These are phyloP conservation scores for Sceliomorpha sp. DNA, from an alignment of 2,888 invertebrate species.

Conservation along the genomic window DNA sequence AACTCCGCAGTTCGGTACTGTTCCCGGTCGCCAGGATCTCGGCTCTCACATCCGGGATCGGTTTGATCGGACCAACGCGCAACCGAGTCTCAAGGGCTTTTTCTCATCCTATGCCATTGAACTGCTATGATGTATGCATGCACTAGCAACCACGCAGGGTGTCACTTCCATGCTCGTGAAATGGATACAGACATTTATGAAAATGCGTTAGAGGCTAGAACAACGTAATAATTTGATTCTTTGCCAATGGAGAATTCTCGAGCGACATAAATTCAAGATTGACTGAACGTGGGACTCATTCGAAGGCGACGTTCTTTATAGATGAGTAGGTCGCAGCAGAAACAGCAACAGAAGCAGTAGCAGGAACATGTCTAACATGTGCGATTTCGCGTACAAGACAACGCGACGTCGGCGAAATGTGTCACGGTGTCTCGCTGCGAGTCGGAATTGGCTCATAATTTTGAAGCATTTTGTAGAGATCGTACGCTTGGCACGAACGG, in stretches of 20 bases:
- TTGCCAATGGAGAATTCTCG: constrained; percentile 13
- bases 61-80: constrained; percentile 67
- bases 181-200: constrained; percentile 29
- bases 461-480: constrained; percentile 15
- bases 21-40: constrained; percentile 48
- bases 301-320: constrained; percentile 9
- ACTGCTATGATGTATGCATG: constrained; percentile 52
- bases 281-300: constrained; percentile 26
- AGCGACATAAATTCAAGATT: constrained; percentile 18
- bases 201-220: constrained; percentile 24
- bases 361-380: no score
- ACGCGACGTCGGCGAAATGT: constrained; percentile 2
- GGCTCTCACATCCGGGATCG: constrained; percentile 58
- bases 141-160: constrained; percentile 36
- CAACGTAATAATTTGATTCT: constrained; percentile 6
- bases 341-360: no score
- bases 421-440: constrained; percentile 5
- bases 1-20: constrained; percentile 58
- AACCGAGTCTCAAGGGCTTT: constrained; percentile 65
- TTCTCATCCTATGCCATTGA: constrained; percentile 51
- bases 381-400: neutral
- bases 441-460: constrained; percentile 29
- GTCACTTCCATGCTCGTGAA: constrained; percentile 38
- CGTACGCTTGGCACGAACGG: constrained; percentile 32
- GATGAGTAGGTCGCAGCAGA: constrained; percentile 4